These are phyloP conservation scores for Toxostoma redivivum DNA, from an alignment of 2,113 vertebrate genomes.

Conservation along the genomic window DNA sequence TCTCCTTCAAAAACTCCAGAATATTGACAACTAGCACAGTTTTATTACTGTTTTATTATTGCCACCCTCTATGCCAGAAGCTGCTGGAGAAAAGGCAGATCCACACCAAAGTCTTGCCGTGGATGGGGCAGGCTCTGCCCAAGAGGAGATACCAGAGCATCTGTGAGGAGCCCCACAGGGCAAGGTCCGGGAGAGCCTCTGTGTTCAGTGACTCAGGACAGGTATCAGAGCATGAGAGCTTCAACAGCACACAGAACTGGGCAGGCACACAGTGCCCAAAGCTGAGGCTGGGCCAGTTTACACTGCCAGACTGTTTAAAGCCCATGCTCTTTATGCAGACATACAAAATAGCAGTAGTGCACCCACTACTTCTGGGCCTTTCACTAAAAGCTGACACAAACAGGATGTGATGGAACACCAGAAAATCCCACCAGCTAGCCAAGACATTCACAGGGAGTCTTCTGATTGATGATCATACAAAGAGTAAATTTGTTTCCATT, in stretches of 20 bases:
- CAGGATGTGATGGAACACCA: background rate
- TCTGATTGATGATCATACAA: background rate
- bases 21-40: background rate
- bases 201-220: background rate
- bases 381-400: background rate
- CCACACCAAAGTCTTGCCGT: background rate
- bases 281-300: background rate
- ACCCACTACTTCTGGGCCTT: background rate
- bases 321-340: fast-evolving
- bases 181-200: background rate
- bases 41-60: background rate
- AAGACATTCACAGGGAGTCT: background rate
- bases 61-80: background rate
- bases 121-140: background rate
- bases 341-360: background rate
- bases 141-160: background rate
- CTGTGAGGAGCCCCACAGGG: background rate
- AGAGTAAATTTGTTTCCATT: background rate
- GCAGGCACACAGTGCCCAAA: background rate
- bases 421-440: background rate
- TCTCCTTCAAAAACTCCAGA: background rate
- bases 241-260: background rate
- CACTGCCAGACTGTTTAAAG: background rate
- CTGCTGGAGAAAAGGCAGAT: background rate
- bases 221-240: background rate